These are phyloP conservation scores for Emydocephalus ijimae DNA, from an alignment of 2,113 vertebrate genomes.

Conservation along the genomic window DNA sequence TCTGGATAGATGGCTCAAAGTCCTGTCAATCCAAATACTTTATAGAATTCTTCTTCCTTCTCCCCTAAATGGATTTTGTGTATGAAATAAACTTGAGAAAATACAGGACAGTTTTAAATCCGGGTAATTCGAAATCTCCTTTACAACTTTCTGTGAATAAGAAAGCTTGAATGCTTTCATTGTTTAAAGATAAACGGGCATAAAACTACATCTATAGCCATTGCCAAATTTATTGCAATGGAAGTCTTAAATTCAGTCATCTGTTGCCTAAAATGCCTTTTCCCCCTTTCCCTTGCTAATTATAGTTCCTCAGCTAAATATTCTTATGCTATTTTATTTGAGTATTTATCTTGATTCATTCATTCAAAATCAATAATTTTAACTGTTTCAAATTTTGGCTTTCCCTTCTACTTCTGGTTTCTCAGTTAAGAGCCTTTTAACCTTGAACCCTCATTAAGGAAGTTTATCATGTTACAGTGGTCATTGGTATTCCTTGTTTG, in stretches of 20 bases:
- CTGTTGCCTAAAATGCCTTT: background rate
- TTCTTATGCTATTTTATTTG: background rate
- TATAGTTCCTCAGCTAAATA: background rate
- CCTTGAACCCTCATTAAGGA: background rate
- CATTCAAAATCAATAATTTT: background rate
- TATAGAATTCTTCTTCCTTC: background rate
- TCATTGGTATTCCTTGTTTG: background rate
- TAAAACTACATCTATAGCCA: background rate
- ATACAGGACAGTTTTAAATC: background rate
- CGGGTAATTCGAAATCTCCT: background rate
- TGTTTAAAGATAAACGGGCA: background rate
- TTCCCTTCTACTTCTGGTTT: background rate
- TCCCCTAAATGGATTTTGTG: background rate
- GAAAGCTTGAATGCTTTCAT: background rate
- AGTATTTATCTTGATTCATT: background rate
- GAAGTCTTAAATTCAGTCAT: background rate
- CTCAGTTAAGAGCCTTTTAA: background rate
- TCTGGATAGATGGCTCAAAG: background rate
- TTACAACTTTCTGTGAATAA: background rate
- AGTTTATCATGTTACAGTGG: background rate
- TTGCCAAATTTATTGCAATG: background rate
- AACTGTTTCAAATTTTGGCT: background rate
- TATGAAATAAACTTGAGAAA: background rate
- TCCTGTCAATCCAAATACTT: background rate
- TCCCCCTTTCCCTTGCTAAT: background rate